Base-by-base conservation (phyloP, 2,797 vertebrate genomes). In the Mallotus villosus region DNA sequence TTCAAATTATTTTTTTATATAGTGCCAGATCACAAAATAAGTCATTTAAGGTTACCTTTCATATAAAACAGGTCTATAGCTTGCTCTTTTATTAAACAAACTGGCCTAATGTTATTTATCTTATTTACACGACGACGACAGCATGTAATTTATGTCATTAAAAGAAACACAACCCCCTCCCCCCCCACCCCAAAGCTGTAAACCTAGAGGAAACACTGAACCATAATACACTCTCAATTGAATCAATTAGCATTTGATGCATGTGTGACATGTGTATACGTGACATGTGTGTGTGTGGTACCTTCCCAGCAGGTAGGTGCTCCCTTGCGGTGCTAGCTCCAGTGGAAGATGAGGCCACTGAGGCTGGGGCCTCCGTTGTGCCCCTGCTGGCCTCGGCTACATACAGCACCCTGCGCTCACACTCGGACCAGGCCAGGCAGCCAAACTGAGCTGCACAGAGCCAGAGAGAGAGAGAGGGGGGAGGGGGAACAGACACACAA, bases 361-460 rank as follows among this genome's bases (percentile, higher is more conserved):
- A 72, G 1, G 64, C 70, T 3, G 49, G 51, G 1, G 57, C 51
- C 68, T 73, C 79, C 5, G 7, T 7, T 68, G 73, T 37, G 19
- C 57, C 72, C 58, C 66, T 83, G 70, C 27, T 87, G 77, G 73
- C 86, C 81, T 93, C 92, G 1, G 91, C 92, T 0, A 92, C 70
- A n/a, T 91, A 92, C 61, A 93, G 71, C 63, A 93, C 80, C 63
- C 85, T 90, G 68, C 69, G 78, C 72, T 92, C 91, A 79, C 89
- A 90, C 3, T 32, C 57, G 0, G 91, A 92, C 92, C 92, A 93
- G 0, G 88, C 90, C 79, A 93, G 78, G 49, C 84, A 84, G 34
- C 92, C 82, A 79, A 93, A 93, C 72, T 90, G 90, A 46, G 72
- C 92, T 93, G 76, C 5, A 71, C 14, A 29, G 8, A 46, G 24